Conservation (phyloP, 2,888 invertebrate species). For the Amiota communis region DNA sequence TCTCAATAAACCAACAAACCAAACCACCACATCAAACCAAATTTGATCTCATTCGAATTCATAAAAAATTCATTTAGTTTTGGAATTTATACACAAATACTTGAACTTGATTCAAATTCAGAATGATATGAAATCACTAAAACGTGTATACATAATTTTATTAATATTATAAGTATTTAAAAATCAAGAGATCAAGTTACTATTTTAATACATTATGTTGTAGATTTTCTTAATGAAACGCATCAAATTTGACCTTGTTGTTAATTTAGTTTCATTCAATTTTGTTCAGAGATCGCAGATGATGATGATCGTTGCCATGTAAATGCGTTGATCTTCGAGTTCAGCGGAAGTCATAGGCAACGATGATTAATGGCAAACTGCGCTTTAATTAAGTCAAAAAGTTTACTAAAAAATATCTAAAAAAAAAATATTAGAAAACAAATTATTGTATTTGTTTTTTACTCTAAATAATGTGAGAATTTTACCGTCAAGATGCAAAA, state of each 20-base stretch:
- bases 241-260: conserved; percentile 19
- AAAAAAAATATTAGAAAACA: conserved; percentile 2
- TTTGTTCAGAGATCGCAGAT: too few species aligned
- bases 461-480: conserved; percentile 9
- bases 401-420: not conserved
- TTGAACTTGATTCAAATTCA: not conserved
- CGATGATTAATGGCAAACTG: not conserved
- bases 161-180: not conserved
- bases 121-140: not conserved
- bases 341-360: conserved; percentile 14
- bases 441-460: conserved; percentile 6
- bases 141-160: not conserved
- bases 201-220: not conserved
- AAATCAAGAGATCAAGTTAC: not conserved
- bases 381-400: conserved; percentile 11
- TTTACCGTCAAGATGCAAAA: not conserved
- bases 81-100: not conserved
- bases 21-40: too few species aligned
- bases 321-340: conserved; percentile 13
- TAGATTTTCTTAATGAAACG: conserved; percentile 1
- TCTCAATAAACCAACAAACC: not conserved
- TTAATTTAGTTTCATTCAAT: conserved; percentile 13
- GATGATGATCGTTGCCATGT: not conserved
- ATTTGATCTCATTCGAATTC: too few species aligned
- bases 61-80: too few species aligned